phyloP scores from a whole-genome alignment of 2,888 invertebrate species.

The Embidobia sp. region DNA sequence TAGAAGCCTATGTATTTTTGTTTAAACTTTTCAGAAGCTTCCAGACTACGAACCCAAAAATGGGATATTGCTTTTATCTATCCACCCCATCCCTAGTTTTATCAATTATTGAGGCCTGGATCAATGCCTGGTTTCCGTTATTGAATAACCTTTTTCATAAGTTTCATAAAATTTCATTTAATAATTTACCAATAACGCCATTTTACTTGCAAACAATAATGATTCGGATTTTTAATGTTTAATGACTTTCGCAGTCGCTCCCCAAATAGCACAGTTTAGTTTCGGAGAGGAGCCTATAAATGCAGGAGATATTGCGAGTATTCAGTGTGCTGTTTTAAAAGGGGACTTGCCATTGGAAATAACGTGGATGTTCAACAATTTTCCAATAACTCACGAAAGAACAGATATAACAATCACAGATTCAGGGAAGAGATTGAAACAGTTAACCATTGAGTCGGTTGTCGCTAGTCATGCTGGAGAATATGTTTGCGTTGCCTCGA shows the following conservation, averaged over 20 bases:
- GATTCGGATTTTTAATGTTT: no score
- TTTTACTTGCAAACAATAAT: no score
- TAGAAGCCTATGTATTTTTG: no score
- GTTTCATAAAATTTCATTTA: no score
- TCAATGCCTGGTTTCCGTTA: no score
- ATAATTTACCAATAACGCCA: no score
- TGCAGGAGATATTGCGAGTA: slow-evolving; percentile 88
- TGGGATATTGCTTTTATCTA: no score
- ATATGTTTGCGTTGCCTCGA: slow-evolving; percentile 82
- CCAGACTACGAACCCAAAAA: no score
- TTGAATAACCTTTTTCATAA: no score
- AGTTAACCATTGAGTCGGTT: slow-evolving; percentile 82
- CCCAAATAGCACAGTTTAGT: slow-evolving; percentile 87
- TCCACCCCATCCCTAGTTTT: no score
- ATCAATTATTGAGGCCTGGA: no score
- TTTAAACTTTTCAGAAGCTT: no score
- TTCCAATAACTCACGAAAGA: slow-evolving; percentile 81
- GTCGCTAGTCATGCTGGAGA: slow-evolving; percentile 81
- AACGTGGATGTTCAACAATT: slow-evolving; percentile 88
- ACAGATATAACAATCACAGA: slow-evolving; percentile 81
- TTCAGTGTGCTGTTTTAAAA: slow-evolving; percentile 88
- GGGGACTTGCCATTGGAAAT: slow-evolving; percentile 91
- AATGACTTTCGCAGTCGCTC: slow-evolving; percentile 83
- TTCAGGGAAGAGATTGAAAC: slow-evolving; percentile 78
- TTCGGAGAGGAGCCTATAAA: slow-evolving; percentile 88